Conservation (phyloP, 2,113 vertebrate species). For the Cephalopholis sonnerati region DNA sequence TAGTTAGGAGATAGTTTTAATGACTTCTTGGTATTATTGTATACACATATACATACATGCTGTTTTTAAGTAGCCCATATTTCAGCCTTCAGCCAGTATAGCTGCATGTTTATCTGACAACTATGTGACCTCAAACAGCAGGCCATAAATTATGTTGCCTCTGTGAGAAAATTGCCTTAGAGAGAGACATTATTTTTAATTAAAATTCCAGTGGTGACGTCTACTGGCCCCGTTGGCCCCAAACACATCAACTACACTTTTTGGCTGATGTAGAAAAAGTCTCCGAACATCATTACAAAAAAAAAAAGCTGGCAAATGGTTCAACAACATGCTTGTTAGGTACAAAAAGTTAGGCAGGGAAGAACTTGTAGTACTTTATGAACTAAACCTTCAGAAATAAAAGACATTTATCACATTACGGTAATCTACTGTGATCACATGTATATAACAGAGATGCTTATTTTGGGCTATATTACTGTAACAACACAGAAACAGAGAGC, state of each 20-base stretch:
- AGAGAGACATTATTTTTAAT: background rate
- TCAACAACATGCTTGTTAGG: background rate
- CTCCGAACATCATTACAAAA: background rate
- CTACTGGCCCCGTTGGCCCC: background rate
- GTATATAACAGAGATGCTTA: background rate
- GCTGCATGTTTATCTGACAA: background rate
- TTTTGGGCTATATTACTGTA: background rate
- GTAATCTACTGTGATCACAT: background rate
- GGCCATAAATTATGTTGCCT: background rate
- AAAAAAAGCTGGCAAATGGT: background rate
- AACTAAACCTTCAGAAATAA: no score
- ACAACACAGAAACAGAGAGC: conserved; percentile 26
- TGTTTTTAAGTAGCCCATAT: background rate
- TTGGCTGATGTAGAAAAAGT: background rate
- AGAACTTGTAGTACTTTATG: background rate
- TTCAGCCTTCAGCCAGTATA: background rate
- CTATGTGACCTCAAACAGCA: background rate
- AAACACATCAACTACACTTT: background rate
- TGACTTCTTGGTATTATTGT: background rate
- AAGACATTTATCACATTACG: background rate
- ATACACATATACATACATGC: background rate
- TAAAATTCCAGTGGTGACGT: background rate
- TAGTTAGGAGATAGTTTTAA: background rate
- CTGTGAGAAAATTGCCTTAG: background rate
- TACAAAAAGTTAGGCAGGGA: background rate